Evolutionary conservation across 2,797 vertebrate species (phyloP), one percentile per base, ranked within the genome.

Genomic region (Streptopelia turtur): DNA sequence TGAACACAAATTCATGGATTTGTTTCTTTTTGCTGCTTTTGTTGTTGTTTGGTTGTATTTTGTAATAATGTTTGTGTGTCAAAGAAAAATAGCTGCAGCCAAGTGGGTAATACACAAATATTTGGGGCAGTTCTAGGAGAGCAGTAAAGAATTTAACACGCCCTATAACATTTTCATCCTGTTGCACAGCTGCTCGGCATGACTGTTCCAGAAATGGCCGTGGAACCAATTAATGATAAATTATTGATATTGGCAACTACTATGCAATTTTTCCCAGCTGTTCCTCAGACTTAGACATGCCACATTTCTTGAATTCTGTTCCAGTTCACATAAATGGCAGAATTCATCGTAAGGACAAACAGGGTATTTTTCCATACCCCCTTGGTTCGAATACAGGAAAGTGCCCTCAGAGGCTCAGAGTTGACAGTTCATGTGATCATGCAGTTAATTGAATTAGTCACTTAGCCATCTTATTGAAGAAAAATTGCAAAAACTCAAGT

Each of bases 171-270:
- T 53, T 24, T 35, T 52, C 45, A 12, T 52, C 76, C 71, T 66
- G 6, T 60, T 75, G 77, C 47, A 47, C 53, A 53, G 37, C 43
- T 63, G 52, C 83, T 82, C 37, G 69, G 37, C 65, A 27, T 13
- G 60, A 9, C 23, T 28, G 39, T 61, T 64, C 83, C 69, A 70
- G 77, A 71, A 94, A 75, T 35, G 77, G 60, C 89, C 55, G 57
- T 71, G 69, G 76, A 96, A 72, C 61, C 89, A 94, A 89, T 95
- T 94, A 95, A 93, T 65, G 41, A 81, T 88, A 71, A 97, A 93
- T 97, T 93, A 92, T 89, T 97, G 86, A 86, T 94, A 78, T 28
- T 94, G 90, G 80, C 96, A 96, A 95, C 91, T 93, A 91, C 80
- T 87, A 37, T 70, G 25, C 71, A 56, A 52, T 47, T 65, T 66